Conservation (phyloP, 2,797 vertebrate genomes). For the Acanthornis magna region DNA sequence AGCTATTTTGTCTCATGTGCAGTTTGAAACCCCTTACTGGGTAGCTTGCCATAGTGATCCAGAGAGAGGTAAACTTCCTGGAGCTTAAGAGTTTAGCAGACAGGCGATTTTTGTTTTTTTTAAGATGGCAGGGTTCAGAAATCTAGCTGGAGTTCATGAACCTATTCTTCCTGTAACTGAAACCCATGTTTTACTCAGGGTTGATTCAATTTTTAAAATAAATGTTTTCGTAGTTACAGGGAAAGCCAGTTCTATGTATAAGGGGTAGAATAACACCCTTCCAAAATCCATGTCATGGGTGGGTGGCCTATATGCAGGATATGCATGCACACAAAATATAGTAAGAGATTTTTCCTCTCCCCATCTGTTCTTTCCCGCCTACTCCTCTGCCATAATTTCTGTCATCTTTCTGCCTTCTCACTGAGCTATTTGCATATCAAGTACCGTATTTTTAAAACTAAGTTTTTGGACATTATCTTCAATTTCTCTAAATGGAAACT, state of each 20-base stretch:
- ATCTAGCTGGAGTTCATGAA: slow-evolving; percentile 60
- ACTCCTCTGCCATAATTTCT: neutral
- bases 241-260: slow-evolving; percentile 28
- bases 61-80: neutral
- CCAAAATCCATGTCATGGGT: slow-evolving; percentile 18
- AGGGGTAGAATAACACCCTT: slow-evolving; percentile 54
- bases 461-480: neutral
- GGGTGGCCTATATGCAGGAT: slow-evolving; percentile 27
- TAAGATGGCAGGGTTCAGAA: slow-evolving; percentile 37
- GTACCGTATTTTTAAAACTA: neutral
- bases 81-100: neutral
- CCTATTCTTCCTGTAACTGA: slow-evolving; percentile 62
- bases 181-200: slow-evolving; percentile 59
- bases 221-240: slow-evolving; percentile 53
- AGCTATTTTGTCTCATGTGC: neutral
- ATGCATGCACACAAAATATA: neutral
- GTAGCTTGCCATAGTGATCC: neutral
- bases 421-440: neutral
- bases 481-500: neutral
- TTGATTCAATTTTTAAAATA: slow-evolving; percentile 68
- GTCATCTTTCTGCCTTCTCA: neutral
- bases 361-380: neutral
- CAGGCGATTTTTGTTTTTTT: neutral
- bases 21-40: neutral
- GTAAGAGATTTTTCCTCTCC: neutral